Base-by-base conservation (phyloP, 2,888 invertebrate species). In the Hanleya hanleyi region DNA sequence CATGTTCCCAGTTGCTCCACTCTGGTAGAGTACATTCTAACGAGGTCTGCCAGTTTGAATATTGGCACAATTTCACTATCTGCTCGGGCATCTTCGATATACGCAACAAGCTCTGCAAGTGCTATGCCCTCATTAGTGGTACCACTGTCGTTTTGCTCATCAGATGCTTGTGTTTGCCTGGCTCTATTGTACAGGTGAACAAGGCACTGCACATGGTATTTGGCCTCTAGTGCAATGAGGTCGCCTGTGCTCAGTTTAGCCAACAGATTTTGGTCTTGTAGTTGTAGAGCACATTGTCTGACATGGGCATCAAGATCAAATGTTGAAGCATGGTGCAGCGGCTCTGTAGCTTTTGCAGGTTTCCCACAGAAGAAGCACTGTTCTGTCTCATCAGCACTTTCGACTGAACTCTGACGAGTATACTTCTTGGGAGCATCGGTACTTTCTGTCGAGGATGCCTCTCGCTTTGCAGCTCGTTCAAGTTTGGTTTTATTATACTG, bases 101-200 rank as follows among this genome's bases (percentile, higher is more conserved):
- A 64, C 12, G 32, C 64, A 33, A 69, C 41, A 12, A 74, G 36
- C 64, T 64, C 64, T 18, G 64, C 64, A 9, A 64, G 33, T 7
- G 64, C 64, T 32, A 64, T 64, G 12, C 18, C 57, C 12, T 57
- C 15, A 26, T 9, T 9, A 9, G 12, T 9, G 12, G 9, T 57
- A 57, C 22, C 26, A 26, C 9, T 9, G 9, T 9, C 9, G 26
- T 22, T 26, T 18, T n/a, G 12, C n/a, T 57, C 22, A 26, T 26
- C 9, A 18, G 47, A 12, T n/a, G 12, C n/a, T 12, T 57, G 15
- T 9, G 26, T 26, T 26, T n/a, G 9, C n/a, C n/a, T n/a, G 12
- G 47, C 47, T 41, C n/a, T 41, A 12, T 41, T 41, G n/a, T 41
- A 41, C 12, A 41, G n/a, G 12, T 12, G 12, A 12, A 15, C n/a